Conservation (phyloP, 2,797 vertebrate genomes). For the Platalea minor region DNA sequence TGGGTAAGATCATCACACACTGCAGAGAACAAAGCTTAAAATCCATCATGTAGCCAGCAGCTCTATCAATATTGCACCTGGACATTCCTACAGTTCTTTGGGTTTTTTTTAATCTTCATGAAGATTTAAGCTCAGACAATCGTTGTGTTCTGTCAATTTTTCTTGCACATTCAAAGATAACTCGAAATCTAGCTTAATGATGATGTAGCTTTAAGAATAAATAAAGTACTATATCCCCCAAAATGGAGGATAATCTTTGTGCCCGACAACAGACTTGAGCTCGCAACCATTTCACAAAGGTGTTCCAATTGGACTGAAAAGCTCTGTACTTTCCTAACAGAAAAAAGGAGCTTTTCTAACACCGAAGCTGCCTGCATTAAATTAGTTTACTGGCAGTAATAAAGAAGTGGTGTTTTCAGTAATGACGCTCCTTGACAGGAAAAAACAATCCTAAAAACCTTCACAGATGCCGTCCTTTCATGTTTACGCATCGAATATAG, state of each 20-base stretch:
- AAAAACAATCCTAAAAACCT: neutral
- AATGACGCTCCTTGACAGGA: neutral
- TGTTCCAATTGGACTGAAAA: neutral
- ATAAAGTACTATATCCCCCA: neutral
- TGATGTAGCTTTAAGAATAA: neutral
- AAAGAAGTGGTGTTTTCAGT: neutral
- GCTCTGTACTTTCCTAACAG: neutral
- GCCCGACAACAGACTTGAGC: neutral
- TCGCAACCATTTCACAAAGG: neutral
- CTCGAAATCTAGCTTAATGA: neutral
- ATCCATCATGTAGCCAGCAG: neutral
- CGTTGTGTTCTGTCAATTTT: neutral
- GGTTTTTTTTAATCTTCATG: neutral
- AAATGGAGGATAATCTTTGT: neutral
- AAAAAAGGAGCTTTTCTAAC: neutral
- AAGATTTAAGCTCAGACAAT: neutral
- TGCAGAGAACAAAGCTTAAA: neutral
- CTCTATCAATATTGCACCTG: neutral
- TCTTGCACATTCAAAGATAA: neutral
- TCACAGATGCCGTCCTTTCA: neutral
- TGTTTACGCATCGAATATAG: neutral
- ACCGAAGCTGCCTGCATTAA: neutral
- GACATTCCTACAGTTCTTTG: neutral
- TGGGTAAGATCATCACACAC: neutral
- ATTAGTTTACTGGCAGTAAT: neutral